Base-by-base conservation (phyloP, 1,140 invertebrate genomes). In the Procambarus clarkii region DNA sequence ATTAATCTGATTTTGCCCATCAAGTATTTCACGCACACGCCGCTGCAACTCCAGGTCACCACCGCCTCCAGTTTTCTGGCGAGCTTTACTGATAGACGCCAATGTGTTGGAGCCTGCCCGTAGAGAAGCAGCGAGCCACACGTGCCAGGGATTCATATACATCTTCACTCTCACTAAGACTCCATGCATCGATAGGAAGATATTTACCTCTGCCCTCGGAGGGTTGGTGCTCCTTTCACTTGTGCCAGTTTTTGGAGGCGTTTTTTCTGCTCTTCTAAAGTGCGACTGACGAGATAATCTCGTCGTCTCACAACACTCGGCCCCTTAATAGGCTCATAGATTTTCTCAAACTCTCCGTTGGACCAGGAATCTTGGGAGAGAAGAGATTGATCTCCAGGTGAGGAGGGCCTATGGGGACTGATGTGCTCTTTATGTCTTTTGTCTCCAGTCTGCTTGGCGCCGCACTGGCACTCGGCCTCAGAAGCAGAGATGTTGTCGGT, bases 321-420 rank as follows among this genome's bases (percentile, higher is more conserved):
- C 18, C 81, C 80, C 48, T 58, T 60, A 34, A 93, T 78, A 24
- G 92, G 92, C 54, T 93, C 92, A 46, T 93, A 93, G 7, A 92
- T 92, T 74, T 93, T 93, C 79, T 92, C 92, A 76, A 93, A 93
- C 78, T 93, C 93, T 69, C 86, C 86, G 34, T 88, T 89, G 45
- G 92, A 93, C 92, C 92, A 93, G 8, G 92, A 88, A 58, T 91
- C 89, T 77, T 86, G 83, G 69, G 91, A 92, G 86, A 92, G 91
- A 64, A 71, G 82, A 78, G 86, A 92, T 34, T 24, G 45, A 13
- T 64, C 82, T 15, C 45, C 64, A 46, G 82, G 86, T 5, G 82
- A 89, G 24, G 34, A 8, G 45, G 45, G 58, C 58, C 54, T 92
- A 34, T 44, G 45, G 77, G 24, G 46, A 50, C 34, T 46, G 24